Evolutionary conservation across 30 jellyfish, hydroid and myxozoan genomes (phyloP), one percentile per base, ranked within the genome.

Genomic region (Aurelia sp.): DNA sequence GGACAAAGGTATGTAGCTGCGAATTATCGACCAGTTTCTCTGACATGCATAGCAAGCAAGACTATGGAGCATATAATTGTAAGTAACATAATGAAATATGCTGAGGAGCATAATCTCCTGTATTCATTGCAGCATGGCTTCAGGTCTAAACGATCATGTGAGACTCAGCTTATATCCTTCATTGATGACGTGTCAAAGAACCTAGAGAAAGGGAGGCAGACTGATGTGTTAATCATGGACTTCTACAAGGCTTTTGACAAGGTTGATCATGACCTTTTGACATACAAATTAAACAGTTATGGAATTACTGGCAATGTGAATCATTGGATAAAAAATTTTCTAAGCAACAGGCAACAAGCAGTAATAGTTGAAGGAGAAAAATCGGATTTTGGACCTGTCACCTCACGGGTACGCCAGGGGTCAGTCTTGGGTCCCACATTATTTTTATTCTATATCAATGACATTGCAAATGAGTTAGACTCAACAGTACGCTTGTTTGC

Each of bases 51-150:
- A 55, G 68, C 74, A 30, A 52, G 87, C 87, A 76, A 76, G 70
- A 30, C 70, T 30, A 76, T 76, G 87, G 87, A 76, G 50, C 82
- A 76, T 35, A 59, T 59, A 53, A 76, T 76, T 59, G 87, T 59
- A 13, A 44, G 62, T 40, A 59, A 18, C 78, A 59, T 76, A 53
- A 76, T 76, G 87, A 76, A 59, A 59, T 37, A 76, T 76, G 61
- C 78, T 1, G 40, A 59, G 62, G 77, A 52, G 70, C 68, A 76
- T 59, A 76, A 59, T 59, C 68, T 55, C 76, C 87, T 27, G 68
- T 76, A 76, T 59, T 53, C 68, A 40, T 59, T 76, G 74, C 87
- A 76, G 87, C 77, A 76, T 76, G 87, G 87, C 62, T 53, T 53
- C 65, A 55, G 87, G 68, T 11, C 68, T 52, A 31, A 31, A 37